Conservation (phyloP, 2,797 vertebrate genomes). For the Notoglanidium macrostoma region DNA sequence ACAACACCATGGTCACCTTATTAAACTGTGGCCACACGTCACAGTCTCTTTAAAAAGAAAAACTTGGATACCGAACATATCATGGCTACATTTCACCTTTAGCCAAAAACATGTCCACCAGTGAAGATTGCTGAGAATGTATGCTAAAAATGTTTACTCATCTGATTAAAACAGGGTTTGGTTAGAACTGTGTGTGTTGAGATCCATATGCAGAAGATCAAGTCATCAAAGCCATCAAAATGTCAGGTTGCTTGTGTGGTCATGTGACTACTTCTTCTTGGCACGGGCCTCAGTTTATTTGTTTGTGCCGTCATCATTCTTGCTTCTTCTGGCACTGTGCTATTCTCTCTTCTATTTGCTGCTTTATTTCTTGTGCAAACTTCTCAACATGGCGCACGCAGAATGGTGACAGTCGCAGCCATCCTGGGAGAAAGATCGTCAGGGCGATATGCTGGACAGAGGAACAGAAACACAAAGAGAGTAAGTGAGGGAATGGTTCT, state of each 20-base stretch:
- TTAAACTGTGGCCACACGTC: background rate
- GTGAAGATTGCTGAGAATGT: background rate
- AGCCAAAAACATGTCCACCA: background rate
- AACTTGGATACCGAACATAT: background rate
- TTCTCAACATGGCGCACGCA: slow-evolving; percentile 54
- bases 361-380: background rate
- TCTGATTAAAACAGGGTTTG: background rate
- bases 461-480: slow-evolving; percentile 11
- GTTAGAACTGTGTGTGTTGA: too few relatives aligned
- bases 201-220: background rate
- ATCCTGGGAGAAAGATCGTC: slow-evolving; percentile 67
- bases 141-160: background rate
- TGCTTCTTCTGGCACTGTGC: slow-evolving; percentile 41
- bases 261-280: background rate
- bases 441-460: slow-evolving; percentile 63
- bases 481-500: background rate
- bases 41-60: background rate
- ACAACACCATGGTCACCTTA: background rate
- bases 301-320: slow-evolving; percentile 22
- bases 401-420: slow-evolving; percentile 70
- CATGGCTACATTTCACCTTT: background rate
- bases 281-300: background rate
- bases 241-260: too few relatives aligned
- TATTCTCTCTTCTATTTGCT: slow-evolving; percentile 16
- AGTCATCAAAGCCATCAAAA: background rate